Base-by-base conservation (phyloP, 2,888 invertebrate species). In the Apodemia hepburni region DNA sequence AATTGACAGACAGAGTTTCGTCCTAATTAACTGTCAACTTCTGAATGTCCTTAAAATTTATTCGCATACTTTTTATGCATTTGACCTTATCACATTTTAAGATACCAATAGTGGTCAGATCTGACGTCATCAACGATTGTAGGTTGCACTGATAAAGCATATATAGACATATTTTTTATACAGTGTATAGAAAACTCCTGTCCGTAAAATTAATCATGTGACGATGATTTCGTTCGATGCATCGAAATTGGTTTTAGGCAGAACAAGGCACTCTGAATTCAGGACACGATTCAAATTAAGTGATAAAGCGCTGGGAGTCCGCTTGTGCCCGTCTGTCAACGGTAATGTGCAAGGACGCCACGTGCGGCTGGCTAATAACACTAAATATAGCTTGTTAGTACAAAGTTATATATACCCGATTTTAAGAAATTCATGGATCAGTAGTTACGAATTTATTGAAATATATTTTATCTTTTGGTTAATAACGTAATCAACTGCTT, bases 271-370 rank as follows among this genome's bases (percentile, higher is more conserved):
- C 58, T 64, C 47, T 64, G 75, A 78, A 87, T 87, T 86, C 86
- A 71, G 76, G 75, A 79, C 87, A 85, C 86, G 87, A 84, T 84
- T 87, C 85, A 84, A 86, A 87, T 87, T 86, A 86, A 85, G 86
- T 85, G 87, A 85, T 85, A 85, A 87, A 85, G 81, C 84, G 84
- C 77, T 79, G 75, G 72, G 74, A 77, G 74, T 74, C 77, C 76
- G 80, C 78, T 76, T 78, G 76, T 67, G 75, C 77, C 72, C 78
- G 76, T 75, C 79, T 83, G 84, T 81, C 84, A 82, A 76, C 76
- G 54, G 54, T 54, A 54, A 54, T 54, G 54, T 54, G 54, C 54
- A 54, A 54, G 54, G 54, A 27, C 12, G 54, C 27, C 54, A 27
- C 54, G 54, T 54, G 29, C 22, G 22, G 54, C 27, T 27, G 27